A percentile compares a stretch with the other conserved stretches of the same genome.
These are phyloP conservation scores for Gadus macrocephalus DNA, from an alignment of 2,113 vertebrate species.

Conservation along the genomic window DNA sequence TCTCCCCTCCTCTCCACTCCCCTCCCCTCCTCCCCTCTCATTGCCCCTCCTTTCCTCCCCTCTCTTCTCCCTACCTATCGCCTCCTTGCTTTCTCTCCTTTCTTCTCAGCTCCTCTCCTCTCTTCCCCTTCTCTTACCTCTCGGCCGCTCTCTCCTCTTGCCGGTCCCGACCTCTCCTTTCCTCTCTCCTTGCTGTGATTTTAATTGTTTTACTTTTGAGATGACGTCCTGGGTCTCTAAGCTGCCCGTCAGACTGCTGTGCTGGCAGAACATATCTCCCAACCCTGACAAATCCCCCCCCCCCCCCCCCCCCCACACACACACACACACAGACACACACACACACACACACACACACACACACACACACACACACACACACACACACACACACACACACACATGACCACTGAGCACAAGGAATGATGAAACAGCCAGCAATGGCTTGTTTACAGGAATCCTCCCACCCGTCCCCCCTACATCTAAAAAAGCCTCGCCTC, in stretches of 20 bases:
- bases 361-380: background rate
- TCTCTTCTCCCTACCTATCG: background rate
- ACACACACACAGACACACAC: slow-evolving; percentile 17
- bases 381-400: slow-evolving; percentile 17
- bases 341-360: background rate
- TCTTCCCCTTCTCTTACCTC: background rate
- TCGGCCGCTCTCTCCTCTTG: background rate
- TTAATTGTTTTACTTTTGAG: too few species aligned
- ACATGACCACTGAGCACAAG: slow-evolving; percentile 17
- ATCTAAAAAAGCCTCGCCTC: slow-evolving; percentile 36
- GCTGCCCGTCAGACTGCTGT: background rate
- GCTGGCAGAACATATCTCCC: background rate
- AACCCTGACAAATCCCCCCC: background rate
- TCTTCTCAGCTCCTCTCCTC: background rate
- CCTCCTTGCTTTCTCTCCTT: background rate
- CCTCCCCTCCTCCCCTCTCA: background rate
- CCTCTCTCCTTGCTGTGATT: background rate
- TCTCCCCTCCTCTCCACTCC: background rate
- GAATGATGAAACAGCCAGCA: slow-evolving; percentile 60
- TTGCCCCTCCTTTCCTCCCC: background rate
- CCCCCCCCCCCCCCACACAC: background rate
- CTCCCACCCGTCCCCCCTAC: slow-evolving; percentile 4
- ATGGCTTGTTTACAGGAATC: slow-evolving; percentile 49
- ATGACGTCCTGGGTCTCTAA: background rate
- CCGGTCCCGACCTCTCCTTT: background rate